A percentile compares a stretch with the other conserved stretches of the same genome.
Conservation (phyloP, 2,888 invertebrate species). For the Stenotaenia linearis region DNA sequence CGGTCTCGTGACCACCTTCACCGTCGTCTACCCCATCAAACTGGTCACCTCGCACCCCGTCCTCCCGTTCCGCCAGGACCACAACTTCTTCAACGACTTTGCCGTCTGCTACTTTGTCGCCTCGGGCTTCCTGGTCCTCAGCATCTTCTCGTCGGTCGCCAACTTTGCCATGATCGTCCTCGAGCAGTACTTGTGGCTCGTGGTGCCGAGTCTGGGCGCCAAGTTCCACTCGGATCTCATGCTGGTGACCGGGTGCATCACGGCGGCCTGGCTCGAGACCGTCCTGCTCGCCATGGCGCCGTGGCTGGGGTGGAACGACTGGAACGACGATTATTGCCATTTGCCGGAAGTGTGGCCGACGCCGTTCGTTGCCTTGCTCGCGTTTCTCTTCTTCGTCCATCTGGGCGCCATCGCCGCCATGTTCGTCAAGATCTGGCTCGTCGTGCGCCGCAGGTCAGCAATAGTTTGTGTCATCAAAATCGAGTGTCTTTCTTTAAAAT, state of each 20-base stretch:
- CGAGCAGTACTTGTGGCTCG: constrained; percentile 35
- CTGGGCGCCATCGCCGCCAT: constrained; percentile 29
- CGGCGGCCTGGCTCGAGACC: constrained; percentile 41
- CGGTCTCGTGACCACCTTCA: constrained; percentile 37
- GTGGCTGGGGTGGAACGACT: constrained; percentile 36
- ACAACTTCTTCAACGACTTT: constrained; percentile 35
- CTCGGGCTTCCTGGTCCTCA: constrained; percentile 34
- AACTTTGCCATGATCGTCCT: constrained; percentile 35
- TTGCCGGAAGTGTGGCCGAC: constrained; percentile 36
- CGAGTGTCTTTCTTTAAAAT: no score
- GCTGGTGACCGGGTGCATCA: constrained; percentile 51
- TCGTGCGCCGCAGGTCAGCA: no score
- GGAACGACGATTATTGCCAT: constrained; percentile 33
- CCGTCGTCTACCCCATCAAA: constrained; percentile 37
- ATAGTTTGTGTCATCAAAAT: no score
- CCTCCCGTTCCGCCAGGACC: constrained; percentile 32
- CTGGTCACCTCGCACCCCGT: constrained; percentile 34
- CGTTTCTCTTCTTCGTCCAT: constrained; percentile 29
- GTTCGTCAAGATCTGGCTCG: constrained; percentile 35
- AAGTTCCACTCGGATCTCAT: constrained; percentile 30
- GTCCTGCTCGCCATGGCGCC: constrained; percentile 34
- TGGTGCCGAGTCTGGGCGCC: constrained; percentile 30
- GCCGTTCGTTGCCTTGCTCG: constrained; percentile 32
- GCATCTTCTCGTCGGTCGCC: constrained; percentile 36
- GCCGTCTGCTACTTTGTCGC: constrained; percentile 36